These are phyloP conservation scores for Heliconius charithonia DNA, from an alignment of 2,888 invertebrate species.

Conservation along the genomic window DNA sequence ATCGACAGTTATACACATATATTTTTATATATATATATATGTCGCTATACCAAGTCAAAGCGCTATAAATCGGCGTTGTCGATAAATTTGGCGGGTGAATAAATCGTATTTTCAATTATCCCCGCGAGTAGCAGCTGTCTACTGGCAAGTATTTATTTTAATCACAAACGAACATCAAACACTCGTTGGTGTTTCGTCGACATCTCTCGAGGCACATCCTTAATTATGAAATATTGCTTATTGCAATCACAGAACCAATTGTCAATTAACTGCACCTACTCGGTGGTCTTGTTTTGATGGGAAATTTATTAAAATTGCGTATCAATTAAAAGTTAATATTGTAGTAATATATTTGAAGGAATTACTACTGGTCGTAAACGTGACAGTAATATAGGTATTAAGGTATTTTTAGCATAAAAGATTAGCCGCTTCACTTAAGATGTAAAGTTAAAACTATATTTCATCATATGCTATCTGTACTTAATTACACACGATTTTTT, in stretches of 20 bases:
- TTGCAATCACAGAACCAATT: conserved; percentile 47
- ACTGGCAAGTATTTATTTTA: conserved; percentile 80
- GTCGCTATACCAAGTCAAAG: conserved; percentile 46
- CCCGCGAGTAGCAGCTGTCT: conserved; percentile 78
- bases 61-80: conserved; percentile 74
- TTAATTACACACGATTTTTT: neutral
- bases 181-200: conserved; percentile 65
- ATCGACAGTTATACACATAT: too few relatives aligned
- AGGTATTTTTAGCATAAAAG: conserved; percentile 16
- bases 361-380: conserved; percentile 19
- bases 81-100: conserved; percentile 81
- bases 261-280: conserved; percentile 43
- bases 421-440: conserved; percentile 18
- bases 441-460: conserved; percentile 9
- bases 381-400: conserved; percentile 17
- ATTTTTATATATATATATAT: neutral
- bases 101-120: conserved; percentile 82
- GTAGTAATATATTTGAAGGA: neutral
- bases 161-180: conserved; percentile 72
- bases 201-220: conserved; percentile 64
- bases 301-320: conserved; percentile 28
- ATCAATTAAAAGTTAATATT: conserved; percentile 23
- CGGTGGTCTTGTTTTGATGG: conserved; percentile 34
- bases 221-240: conserved; percentile 58
- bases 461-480: conserved; percentile 6